A percentile compares a stretch with the other conserved stretches of the same genome.
Conservation (phyloP, 23 tunicate species). For the Diplosoma virens region DNA sequence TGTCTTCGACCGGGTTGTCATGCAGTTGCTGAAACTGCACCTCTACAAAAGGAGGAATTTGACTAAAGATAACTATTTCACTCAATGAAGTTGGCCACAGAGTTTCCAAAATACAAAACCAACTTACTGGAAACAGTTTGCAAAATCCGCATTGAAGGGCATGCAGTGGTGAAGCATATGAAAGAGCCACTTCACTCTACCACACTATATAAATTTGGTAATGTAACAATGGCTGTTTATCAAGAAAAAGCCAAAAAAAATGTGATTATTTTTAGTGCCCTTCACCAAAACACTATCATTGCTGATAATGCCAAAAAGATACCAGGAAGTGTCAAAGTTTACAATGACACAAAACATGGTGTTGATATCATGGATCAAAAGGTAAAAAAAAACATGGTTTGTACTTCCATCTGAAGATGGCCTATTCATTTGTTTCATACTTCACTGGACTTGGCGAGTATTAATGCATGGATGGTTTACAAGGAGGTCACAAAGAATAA, state of each 20-base stretch:
- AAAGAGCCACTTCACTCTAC: slow-evolving; percentile 22
- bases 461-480: slow-evolving; percentile 21
- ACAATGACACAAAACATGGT: slow-evolving; percentile 22
- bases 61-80: not conserved
- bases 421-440: slow-evolving; percentile 11
- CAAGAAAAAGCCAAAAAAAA: slow-evolving; percentile 17
- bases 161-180: slow-evolving; percentile 11
- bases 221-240: slow-evolving; percentile 1
- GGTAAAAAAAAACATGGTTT: slow-evolving; percentile 14
- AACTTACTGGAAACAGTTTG: slow-evolving; percentile 9
- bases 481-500: not conserved
- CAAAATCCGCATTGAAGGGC: not conserved
- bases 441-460: not conserved
- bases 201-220: slow-evolving; percentile 7
- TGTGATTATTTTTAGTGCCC: not conserved
- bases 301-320: slow-evolving; percentile 22
- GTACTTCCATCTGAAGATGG: slow-evolving; percentile 18
- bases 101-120: not conserved
- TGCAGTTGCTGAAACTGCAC: slow-evolving; percentile 17
- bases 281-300: slow-evolving; percentile 7
- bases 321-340: slow-evolving; percentile 19
- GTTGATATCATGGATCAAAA: slow-evolving; percentile 18
- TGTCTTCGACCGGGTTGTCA: slow-evolving; percentile 19
- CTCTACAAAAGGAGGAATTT: not conserved
- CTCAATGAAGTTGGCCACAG: slow-evolving; percentile 14